These are phyloP conservation scores for Poeciliopsis gracilis DNA, from an alignment of 2,797 vertebrate species.

Conservation along the genomic window DNA sequence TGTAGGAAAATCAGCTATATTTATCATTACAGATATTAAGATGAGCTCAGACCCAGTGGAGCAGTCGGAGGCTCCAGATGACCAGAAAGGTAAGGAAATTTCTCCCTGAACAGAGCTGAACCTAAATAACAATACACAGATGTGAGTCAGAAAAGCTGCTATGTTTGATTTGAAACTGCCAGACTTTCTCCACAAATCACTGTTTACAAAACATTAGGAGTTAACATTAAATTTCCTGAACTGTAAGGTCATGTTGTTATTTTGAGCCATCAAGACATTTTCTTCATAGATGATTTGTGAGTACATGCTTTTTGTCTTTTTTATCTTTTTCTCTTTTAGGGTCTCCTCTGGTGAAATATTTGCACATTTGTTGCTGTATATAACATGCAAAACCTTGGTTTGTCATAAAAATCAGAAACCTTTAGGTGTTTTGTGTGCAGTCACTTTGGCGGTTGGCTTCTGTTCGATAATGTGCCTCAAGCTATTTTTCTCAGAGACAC, in stretches of 20 bases:
- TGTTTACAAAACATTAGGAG: not conserved
- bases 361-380: not conserved
- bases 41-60: slow-evolving; percentile 92
- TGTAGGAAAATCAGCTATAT: slow-evolving; percentile 92
- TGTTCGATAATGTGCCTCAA: slow-evolving; percentile 66
- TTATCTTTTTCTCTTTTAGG: not conserved
- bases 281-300: not conserved
- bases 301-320: not conserved
- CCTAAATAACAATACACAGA: not conserved
- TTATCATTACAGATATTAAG: slow-evolving; percentile 93
- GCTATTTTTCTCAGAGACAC: slow-evolving; percentile 67
- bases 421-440: not conserved
- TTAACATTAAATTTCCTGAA: not conserved
- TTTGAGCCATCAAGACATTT: not conserved
- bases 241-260: not conserved
- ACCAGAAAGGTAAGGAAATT: slow-evolving; percentile 88
- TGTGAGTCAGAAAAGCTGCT: slow-evolving; percentile 2
- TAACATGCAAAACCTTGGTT: not conserved
- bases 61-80: slow-evolving; percentile 83
- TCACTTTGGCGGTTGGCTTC: slow-evolving; percentile 56
- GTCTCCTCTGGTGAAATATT: not conserved
- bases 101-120: slow-evolving; percentile 5
- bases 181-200: slow-evolving; percentile 2
- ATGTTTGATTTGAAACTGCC: slow-evolving; percentile 10
- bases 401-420: not conserved